Conservation (phyloP, 2,113 vertebrate species). For the Mystacornis crossleyi region DNA sequence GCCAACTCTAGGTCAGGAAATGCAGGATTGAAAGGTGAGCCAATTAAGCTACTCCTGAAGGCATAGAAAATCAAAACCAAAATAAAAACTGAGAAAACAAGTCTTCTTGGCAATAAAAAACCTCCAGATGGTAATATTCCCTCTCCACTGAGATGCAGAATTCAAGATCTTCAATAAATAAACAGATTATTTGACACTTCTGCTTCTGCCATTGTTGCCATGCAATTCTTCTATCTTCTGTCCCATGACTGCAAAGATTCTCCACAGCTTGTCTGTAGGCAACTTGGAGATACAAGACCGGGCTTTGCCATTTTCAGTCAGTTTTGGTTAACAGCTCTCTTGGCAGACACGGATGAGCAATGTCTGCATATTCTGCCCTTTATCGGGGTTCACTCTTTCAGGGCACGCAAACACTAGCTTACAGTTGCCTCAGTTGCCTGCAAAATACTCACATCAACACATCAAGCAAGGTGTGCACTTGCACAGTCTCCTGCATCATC, state of each 20-base stretch:
- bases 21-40: conserved; percentile 13
- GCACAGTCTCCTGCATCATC: not conserved
- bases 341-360: not conserved
- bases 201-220: not conserved
- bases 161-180: not conserved
- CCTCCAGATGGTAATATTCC: conserved; percentile 41
- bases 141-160: not conserved
- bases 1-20: conserved; percentile 42
- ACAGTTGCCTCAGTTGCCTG: not conserved
- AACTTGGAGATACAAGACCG: not conserved
- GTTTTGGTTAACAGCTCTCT: not conserved
- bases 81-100: conserved; percentile 15
- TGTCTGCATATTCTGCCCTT: not conserved
- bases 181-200: not conserved
- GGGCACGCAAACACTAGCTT: not conserved
- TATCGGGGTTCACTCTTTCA: not conserved
- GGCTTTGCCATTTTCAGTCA: not conserved
- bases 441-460: not conserved
- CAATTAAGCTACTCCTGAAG: not conserved
- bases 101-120: conserved; percentile 26
- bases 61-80: conserved; percentile 29
- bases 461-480: not conserved
- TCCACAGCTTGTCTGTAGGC: not conserved
- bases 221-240: not conserved
- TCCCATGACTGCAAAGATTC: not conserved